These are phyloP conservation scores for Amblyornis subalaris DNA, from an alignment of 2,113 vertebrate genomes.

Conservation along the genomic window DNA sequence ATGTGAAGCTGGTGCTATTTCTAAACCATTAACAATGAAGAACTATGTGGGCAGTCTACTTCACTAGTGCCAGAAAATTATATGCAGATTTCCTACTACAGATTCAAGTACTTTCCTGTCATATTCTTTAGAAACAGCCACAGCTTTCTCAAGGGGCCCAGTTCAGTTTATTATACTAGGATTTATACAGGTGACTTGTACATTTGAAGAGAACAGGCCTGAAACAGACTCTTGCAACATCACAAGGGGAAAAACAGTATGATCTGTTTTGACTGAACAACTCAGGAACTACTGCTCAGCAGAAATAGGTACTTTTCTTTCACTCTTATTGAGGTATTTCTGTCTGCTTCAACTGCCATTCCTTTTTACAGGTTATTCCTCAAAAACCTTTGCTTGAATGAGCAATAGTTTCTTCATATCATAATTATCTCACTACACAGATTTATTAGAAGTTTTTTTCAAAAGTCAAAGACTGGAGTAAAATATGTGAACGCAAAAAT, in stretches of 20 bases:
- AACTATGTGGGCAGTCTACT: neutral
- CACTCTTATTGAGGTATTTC: neutral
- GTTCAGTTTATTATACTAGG: neutral
- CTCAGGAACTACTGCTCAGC: neutral
- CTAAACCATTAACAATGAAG: neutral
- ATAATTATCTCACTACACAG: neutral
- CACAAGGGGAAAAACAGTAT: neutral
- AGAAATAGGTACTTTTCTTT: neutral
- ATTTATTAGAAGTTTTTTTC: neutral
- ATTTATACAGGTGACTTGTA: neutral
- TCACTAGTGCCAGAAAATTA: neutral
- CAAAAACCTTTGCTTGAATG: neutral
- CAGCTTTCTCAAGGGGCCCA: neutral
- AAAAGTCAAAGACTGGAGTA: neutral
- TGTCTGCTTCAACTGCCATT: neutral
- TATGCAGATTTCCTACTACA: neutral
- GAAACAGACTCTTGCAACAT: neutral
- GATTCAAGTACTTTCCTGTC: neutral
- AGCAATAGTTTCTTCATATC: neutral
- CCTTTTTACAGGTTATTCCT: neutral
- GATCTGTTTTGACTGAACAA: neutral
- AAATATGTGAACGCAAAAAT: neutral
- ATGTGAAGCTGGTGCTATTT: neutral
- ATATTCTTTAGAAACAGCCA: neutral
- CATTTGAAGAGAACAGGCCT: neutral